Evolutionary conservation across 1,140 invertebrate species (phyloP).

Genomic region (Drosophila dunni): DNA sequence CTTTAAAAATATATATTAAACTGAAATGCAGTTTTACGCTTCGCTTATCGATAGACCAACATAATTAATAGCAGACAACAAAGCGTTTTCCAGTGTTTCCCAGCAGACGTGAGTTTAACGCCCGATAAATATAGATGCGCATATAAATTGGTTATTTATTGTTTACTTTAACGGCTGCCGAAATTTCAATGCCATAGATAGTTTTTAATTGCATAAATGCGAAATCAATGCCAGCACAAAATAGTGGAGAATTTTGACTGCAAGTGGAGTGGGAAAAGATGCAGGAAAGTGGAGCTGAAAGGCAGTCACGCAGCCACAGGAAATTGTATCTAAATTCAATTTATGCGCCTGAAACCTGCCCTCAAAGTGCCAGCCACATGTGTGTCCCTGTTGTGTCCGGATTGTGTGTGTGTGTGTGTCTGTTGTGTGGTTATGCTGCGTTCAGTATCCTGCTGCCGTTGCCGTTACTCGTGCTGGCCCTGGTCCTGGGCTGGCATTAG

Average conservation of each 20-base stretch:
- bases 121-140: slow-evolving; percentile 73
- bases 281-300: slow-evolving; percentile 22
- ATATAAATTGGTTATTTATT: slow-evolving; percentile 82
- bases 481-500: slow-evolving; percentile 53
- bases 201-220: slow-evolving; percentile 61
- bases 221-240: slow-evolving; percentile 31
- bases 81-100: background rate
- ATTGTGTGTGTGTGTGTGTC: slow-evolving; percentile 14
- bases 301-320: slow-evolving; percentile 75
- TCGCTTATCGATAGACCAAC: slow-evolving; percentile 42
- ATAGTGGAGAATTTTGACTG: background rate
- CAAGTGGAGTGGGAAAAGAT: background rate
- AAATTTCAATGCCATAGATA: slow-evolving; percentile 49
- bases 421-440: slow-evolving; percentile 19
- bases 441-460: slow-evolving; percentile 8
- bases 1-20: background rate
- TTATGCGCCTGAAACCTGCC: slow-evolving; percentile 63
- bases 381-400: slow-evolving; percentile 24
- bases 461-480: background rate
- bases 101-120: slow-evolving; percentile 15
- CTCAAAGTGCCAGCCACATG: slow-evolving; percentile 39
- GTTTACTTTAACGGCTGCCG: slow-evolving; percentile 47
- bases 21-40: background rate
- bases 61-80: slow-evolving; percentile 59
- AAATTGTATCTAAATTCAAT: slow-evolving; percentile 83